Evolutionary conservation across 2,113 vertebrate species (phyloP).

Genomic region (Notechis scutatus): DNA sequence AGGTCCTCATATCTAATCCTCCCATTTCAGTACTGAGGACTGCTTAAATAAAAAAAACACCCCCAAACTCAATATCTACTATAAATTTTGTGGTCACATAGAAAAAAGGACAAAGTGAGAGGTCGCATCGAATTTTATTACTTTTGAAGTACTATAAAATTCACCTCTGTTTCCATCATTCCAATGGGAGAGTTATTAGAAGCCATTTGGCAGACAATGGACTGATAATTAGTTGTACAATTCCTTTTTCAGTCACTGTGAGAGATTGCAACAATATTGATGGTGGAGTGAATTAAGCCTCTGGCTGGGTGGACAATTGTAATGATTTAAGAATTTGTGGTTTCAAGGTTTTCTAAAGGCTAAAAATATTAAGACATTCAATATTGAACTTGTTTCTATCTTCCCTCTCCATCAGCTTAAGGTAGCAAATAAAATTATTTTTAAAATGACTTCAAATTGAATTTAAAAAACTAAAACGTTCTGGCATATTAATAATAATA

Average conservation of each 20-base stretch:
- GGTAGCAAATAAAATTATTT: background rate
- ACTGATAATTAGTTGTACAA: conserved; percentile 53
- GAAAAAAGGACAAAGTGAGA: conserved; percentile 33
- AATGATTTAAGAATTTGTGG: conserved; percentile 12
- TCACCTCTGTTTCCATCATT: conserved; percentile 40
- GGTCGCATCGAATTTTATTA: conserved; percentile 37
- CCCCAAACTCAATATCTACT: background rate
- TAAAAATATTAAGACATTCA: background rate
- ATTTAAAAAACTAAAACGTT: background rate
- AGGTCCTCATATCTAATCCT: rapidly evolving
- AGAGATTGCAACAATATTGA: conserved; percentile 29
- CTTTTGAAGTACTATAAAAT: conserved; percentile 52
- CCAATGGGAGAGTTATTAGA: conserved; percentile 47
- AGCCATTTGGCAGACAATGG: conserved; percentile 62
- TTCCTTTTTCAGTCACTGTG: conserved; percentile 24
- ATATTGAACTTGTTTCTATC: background rate
- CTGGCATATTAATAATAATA: background rate
- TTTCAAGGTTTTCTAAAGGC: background rate
- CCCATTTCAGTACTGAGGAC: rapidly evolving
- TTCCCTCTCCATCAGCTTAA: background rate
- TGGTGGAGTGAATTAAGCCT: conserved; percentile 58
- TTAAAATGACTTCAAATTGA: background rate
- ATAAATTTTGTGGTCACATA: background rate
- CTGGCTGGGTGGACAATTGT: conserved; percentile 38
- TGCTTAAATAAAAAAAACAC: background rate